A percentile compares a stretch with the other conserved stretches of the same genome.
These are phyloP conservation scores for Peromyscus californicus DNA, from an alignment of 2,113 vertebrate genomes.

Conservation along the genomic window DNA sequence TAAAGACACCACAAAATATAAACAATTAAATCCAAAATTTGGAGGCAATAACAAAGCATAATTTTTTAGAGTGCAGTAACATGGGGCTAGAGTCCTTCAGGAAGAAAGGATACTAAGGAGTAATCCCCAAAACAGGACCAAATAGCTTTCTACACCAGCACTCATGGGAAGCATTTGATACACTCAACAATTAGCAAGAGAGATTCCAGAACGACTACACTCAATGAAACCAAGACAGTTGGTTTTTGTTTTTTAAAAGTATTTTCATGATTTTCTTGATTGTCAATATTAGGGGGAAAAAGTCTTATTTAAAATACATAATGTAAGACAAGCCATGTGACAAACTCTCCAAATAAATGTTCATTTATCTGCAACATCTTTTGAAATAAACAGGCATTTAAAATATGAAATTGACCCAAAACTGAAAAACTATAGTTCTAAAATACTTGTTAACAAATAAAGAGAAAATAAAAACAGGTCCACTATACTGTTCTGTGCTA, in stretches of 20 bases:
- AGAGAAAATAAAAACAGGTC: not conserved
- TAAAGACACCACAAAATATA: not conserved
- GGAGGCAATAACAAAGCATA: not conserved
- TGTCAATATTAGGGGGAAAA: slow-evolving; percentile 27
- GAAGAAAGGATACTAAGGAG: slow-evolving; percentile 35
- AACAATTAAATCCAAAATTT: slow-evolving; percentile 21
- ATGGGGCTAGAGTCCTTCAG: not conserved
- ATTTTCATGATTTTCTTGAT: not conserved
- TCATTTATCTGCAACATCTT: not conserved
- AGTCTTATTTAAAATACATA: not conserved
- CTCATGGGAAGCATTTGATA: not conserved
- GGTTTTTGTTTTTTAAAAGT: not conserved
- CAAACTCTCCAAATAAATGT: not conserved
- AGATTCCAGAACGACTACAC: not conserved
- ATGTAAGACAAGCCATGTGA: slow-evolving; percentile 16
- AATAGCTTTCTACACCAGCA: not conserved
- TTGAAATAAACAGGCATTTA: slow-evolving; percentile 32
- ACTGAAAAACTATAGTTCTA: slow-evolving; percentile 23
- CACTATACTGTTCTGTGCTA: not conserved
- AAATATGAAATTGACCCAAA: slow-evolving; percentile 11
- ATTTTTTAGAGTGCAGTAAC: not conserved
- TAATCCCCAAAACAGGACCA: slow-evolving; percentile 8
- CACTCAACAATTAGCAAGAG: slow-evolving; percentile 4
- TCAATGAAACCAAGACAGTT: not conserved
- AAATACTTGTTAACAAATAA: slow-evolving; percentile 1